phyloP scores from a whole-genome alignment of 2,888 invertebrate species.

The Drosophila merina region DNA sequence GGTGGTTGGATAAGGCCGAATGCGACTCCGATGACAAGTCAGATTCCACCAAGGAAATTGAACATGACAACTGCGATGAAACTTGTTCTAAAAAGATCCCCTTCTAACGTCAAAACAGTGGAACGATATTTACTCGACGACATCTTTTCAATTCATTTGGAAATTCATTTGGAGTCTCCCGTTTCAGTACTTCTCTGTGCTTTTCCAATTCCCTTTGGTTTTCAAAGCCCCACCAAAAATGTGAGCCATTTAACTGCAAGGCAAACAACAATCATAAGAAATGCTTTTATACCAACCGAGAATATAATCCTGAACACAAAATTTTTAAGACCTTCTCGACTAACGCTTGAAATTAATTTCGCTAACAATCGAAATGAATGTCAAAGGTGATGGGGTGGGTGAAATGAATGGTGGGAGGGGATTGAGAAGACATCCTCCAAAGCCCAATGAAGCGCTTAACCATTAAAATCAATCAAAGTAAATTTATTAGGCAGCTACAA shows the following conservation, averaged over 20 bases:
- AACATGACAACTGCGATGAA: constrained; percentile 77
- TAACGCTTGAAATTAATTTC: constrained; percentile 77
- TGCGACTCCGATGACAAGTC: constrained; percentile 63
- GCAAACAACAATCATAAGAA: constrained; percentile 77
- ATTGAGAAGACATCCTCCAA: constrained; percentile 64
- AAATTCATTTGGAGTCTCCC: constrained; percentile 65
- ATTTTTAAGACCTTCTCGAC: constrained; percentile 74
- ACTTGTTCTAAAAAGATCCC: constrained; percentile 53
- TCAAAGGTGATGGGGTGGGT: constrained; percentile 17
- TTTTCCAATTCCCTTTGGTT: constrained; percentile 1
- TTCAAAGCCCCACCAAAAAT: constrained; percentile 21
- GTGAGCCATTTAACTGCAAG: constrained; percentile 67
- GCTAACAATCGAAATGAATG: constrained; percentile 71
- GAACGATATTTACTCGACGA: constrained; percentile 30
- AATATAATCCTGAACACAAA: constrained; percentile 70
- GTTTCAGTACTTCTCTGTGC: constrained; percentile 13
- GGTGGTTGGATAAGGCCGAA: constrained; percentile 15
- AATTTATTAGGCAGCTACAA: constrained; percentile 80
- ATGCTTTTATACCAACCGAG: constrained; percentile 66
- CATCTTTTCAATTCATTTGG: constrained; percentile 68
- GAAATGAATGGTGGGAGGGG: constrained; percentile 13
- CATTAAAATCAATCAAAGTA: constrained; percentile 83
- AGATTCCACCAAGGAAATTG: constrained; percentile 66
- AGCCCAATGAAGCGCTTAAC: constrained; percentile 81
- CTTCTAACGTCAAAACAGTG: constrained; percentile 53